Conservation (phyloP, 2,888 invertebrate species). For the Calameuta idolon region DNA sequence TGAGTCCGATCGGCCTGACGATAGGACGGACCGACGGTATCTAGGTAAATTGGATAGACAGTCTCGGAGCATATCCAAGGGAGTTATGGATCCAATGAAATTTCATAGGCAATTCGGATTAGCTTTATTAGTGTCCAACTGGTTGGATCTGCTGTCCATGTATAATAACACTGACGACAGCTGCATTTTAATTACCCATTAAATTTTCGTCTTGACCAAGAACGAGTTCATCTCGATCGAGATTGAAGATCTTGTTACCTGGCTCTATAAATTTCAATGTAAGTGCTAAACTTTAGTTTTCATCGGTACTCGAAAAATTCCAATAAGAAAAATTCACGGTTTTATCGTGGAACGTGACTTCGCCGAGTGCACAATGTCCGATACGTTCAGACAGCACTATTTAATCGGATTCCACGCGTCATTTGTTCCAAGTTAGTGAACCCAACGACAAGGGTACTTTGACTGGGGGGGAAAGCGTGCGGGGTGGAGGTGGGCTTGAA, state of each 20-base stretch:
- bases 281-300: neutral
- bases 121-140: constrained; percentile 41
- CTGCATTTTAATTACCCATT: constrained; percentile 50
- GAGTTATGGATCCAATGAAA: constrained; percentile 44
- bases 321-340: neutral
- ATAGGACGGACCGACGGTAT: neutral
- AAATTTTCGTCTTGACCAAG: neutral
- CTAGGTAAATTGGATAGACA: constrained; percentile 8
- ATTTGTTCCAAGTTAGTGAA: constrained; percentile 38
- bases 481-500: constrained; percentile 25
- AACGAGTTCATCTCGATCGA: neutral
- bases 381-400: neutral
- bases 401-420: constrained; percentile 37
- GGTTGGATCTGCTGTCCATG: neutral
- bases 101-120: constrained; percentile 49
- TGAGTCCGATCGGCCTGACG: neutral
- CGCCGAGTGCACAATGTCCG: neutral
- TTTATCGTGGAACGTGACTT: neutral
- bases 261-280: neutral
- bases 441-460: neutral
- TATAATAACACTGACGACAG: constrained; percentile 11
- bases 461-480: constrained; percentile 15
- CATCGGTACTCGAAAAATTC: neutral
- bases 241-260: neutral
- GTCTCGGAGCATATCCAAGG: neutral